Evolutionary conservation across 2,888 invertebrate species (phyloP).

Genomic region (Melipona beecheii): DNA sequence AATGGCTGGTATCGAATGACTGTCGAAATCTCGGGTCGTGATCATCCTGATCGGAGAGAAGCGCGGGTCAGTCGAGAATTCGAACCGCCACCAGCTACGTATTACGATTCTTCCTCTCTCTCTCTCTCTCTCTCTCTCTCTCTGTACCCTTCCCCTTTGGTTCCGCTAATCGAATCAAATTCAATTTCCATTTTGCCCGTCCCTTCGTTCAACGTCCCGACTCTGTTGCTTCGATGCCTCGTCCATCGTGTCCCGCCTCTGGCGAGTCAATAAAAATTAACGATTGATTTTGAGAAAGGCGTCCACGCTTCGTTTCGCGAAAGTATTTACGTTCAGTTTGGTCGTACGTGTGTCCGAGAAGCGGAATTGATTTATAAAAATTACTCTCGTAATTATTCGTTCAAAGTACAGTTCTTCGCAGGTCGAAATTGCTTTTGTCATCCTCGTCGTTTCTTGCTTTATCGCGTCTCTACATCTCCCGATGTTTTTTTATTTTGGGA

Average conservation of each 20-base stretch:
- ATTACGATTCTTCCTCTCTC: constrained; percentile 58
- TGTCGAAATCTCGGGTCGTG: constrained; percentile 42
- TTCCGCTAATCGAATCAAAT: constrained; percentile 77
- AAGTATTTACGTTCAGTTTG: too few species aligned
- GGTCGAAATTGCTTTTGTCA: too few species aligned
- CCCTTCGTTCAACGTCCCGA: constrained; percentile 36
- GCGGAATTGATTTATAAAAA: too few species aligned
- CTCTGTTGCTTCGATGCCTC: constrained; percentile 16
- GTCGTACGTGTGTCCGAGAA: too few species aligned
- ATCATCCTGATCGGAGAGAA: constrained; percentile 49
- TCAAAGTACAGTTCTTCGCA: too few species aligned
- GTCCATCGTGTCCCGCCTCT: constrained; percentile 8
- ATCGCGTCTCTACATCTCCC: too few species aligned
- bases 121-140: not conserved
- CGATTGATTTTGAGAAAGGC: constrained; percentile 52
- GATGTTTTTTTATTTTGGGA: too few species aligned
- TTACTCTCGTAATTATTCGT: too few species aligned
- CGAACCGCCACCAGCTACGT: constrained; percentile 65
- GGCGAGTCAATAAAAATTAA: constrained; percentile 73
- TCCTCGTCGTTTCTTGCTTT: too few species aligned
- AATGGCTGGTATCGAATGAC: constrained; percentile 41
- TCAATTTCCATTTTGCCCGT: constrained; percentile 75
- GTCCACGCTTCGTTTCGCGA: too few species aligned
- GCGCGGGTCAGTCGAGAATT: constrained; percentile 70
- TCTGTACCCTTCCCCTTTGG: constrained; percentile 40